Evolutionary conservation across 2,888 invertebrate genomes (phyloP), one percentile per base, ranked within the genome.

Genomic region (Antheraea assamensis): DNA sequence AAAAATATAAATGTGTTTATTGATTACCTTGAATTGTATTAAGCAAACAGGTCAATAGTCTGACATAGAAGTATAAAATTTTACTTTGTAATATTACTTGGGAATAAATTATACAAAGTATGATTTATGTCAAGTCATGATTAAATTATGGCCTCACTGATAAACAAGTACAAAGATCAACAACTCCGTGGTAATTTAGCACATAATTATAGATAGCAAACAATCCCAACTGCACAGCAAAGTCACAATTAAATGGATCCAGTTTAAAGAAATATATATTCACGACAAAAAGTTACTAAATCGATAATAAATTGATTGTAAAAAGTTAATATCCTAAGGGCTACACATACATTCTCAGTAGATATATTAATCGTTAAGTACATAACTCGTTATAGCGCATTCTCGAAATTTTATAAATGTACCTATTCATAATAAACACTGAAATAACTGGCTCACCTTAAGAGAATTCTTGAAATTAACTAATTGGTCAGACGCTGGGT

Each of bases 401-500:
- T 71, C 73, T 19, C 58, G 70, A 72, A 24, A 55, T 72, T 52
- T 47, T 30, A 70, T 64, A 68, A n/a, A 55, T 10, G 55, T 21
- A 72, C 15, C 21, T 17, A 13, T 66, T 19, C 30, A 31, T 21
- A 76, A 58, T 68, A 70, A 17, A 30, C 52, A 27, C 17, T 30
- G 15, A 4, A 64, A 64, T 64, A 64, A 64, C 61, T 27, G 47
- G 73, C 90, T 88, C 90, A 97, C 97, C 95, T 96, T 95, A 70
- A 95, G 83, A 71, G 86, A 84, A 81, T 95, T 96, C 87, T 95
- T 96, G 88, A 92, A 96, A 78, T 95, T 92, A 78, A 94, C 92
- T 73, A 97, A 93, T 88, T 97, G 97, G 79, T 96, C 96, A 61
- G 95, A 81, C 35, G 96, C 95, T 71, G 96, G 95, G 80, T 96